Evolutionary conservation across 2,888 invertebrate species (phyloP), one percentile per base, ranked within the genome.

Genomic region (Coenonympha arcania): DNA sequence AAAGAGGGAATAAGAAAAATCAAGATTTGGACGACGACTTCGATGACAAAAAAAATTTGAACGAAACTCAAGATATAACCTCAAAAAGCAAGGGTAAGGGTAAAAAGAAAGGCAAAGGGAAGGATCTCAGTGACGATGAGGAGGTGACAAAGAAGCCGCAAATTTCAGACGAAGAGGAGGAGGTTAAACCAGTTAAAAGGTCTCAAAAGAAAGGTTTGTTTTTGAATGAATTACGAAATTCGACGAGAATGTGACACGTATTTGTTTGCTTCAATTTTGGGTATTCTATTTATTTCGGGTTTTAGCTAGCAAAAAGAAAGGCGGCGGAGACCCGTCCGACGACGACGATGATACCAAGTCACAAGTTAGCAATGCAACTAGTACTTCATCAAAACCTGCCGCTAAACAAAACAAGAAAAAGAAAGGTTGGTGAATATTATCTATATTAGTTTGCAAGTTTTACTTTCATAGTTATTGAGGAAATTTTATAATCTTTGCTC

Each of bases 1-100:
- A 88, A 71, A 87, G 82, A 55, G 87, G 87, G 47, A 83, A 78
- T 57, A 90, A 89, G 64, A 90, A 90, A 65, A 88, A 86, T 61
- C 82, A 84, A 65, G 87, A 88, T 55, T 64, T 87, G 1, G 88
- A 88, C 36, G 88, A 88, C 18, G 88, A 88, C 45, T 73, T 87
- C 39, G 88, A 88, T 43, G 78, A 81, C 18, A 83, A 79, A 58
- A 73, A 73, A 48, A 54, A 61, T 33, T 47, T 59, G 28, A 47
- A 69, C 54, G 84, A 83, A 48, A 63, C 58, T 60, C 67, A 65
- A 53, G 82, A 80, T 55, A 60, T 87, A 87, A 87, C 87, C 87
- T 86, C 87, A 63, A 88, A 88, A 76, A 72, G 69, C 50, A 88
- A 88, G 70, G 71, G 75, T 51, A 79, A 79, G 59, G 81, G 83